Evolutionary conservation across 2,113 vertebrate species (phyloP), one percentile per base, ranked within the genome.

Genomic region (Lophotis ruficrista): DNA sequence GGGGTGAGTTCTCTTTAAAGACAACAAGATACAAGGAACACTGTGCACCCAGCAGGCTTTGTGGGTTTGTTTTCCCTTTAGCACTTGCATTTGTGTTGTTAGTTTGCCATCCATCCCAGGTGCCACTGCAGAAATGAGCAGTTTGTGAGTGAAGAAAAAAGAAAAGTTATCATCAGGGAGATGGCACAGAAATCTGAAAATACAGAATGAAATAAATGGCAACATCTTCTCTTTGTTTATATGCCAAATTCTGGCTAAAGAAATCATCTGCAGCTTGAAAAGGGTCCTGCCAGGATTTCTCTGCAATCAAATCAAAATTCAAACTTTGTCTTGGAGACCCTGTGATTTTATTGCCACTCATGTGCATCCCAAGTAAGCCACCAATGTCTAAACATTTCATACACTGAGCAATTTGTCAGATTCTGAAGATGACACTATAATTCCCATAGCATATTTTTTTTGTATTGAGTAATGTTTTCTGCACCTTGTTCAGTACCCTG

Each of bases 301-400:
- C 64, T 85, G n/a, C 58, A 93, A 56, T 96, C 79, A 69, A 77
- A 94, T 96, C 9, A 78, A 77, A 96, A 94, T 95, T 84, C 73
- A 83, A 22, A 27, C 54, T 76, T 94, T 65, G 22, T 79, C 60
- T 93, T 92, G 57, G 65, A 54, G 6, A 58, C 48, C 38, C 43
- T 91, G 8, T 77, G 78, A 95, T 97, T 97, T 96, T 95, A 43
- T n/a, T 89, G 75, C 81, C 86, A 76, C n/a, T 96, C 73, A 25
- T 56, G 54, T 45, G 15, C 28, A 75, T 89, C 89, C 64, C 72
- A 65, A 94, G 66, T 73, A 95, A 95, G 70, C n/a, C 57, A 77
- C 57, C 33, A 30, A 22, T 76, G 83, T 94, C 83, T 96, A 96
- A 95, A 83, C 79, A 87, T 90, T 94, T 94, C 56, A 69, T 71